Evolutionary conservation across 92 coral and sea anemone genomes (phyloP).

Genomic region (Zoanthus sansibaricus): DNA sequence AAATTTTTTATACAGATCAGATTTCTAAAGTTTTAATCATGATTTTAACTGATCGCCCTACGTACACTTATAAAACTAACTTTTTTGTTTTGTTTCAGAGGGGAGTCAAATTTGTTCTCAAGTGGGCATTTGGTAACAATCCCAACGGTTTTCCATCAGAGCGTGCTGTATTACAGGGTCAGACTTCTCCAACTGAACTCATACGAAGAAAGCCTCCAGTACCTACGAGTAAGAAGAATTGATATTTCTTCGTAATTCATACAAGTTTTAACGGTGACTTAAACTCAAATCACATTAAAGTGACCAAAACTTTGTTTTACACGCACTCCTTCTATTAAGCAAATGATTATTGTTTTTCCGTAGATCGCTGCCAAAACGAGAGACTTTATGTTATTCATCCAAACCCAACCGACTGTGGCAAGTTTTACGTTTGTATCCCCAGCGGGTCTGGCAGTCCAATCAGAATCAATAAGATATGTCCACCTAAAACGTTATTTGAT

Average conservation of each 20-base stretch:
- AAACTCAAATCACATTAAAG: neutral
- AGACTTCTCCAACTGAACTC: neutral
- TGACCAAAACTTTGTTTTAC: too few relatives aligned
- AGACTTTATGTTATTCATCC: neutral
- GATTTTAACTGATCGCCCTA: too few relatives aligned
- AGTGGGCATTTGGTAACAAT: constrained; percentile 26
- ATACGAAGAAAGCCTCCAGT: neutral
- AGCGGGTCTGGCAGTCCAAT: neutral
- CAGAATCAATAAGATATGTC: neutral
- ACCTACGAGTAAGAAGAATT: neutral
- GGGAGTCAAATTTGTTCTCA: constrained; percentile 2
- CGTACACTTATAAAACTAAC: neutral
- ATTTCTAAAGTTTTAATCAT: too few relatives aligned
- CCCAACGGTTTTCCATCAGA: constrained; percentile 7
- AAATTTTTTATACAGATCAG: too few relatives aligned
- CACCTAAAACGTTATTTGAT: neutral
- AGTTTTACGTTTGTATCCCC: neutral
- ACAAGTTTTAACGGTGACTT: too few relatives aligned
- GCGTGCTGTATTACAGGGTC: constrained; percentile 7
- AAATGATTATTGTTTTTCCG: neutral
- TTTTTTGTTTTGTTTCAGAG: neutral
- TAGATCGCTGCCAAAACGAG: neutral
- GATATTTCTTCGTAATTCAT: neutral
- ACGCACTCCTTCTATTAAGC: too few relatives aligned
- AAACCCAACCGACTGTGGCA: neutral